Evolutionary conservation across 2,888 invertebrate species (phyloP), one percentile per base, ranked within the genome.

Genomic region (Zaprionus lineosus): DNA sequence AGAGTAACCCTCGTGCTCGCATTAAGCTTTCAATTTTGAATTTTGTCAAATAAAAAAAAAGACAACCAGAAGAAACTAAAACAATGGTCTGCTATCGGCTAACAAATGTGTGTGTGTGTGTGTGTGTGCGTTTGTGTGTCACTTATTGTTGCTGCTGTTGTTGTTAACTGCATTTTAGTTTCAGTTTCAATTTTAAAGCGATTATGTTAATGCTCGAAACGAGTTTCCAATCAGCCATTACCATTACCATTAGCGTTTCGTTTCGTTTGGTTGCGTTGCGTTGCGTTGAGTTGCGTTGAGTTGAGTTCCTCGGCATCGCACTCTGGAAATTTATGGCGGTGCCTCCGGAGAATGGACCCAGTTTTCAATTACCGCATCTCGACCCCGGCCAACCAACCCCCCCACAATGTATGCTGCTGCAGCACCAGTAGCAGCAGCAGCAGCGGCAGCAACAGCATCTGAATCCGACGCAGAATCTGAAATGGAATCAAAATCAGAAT

Each of bases 151-250:
- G 57, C 55, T 77, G 64, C 40, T 71, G 55, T 57, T 74, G 75
- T 68, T 67, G 77, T 67, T 77, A 77, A 78, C 77, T 78, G 78
- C 84, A 78, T 75, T 83, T 78, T 68, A 66, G 83, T 56, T 66
- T 76, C 75, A 75, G 78, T 73, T 83, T 83, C 77, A 78, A 84
- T 84, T 79, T 79, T 84, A 79, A 79, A 84, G 77, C 81, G 84
- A 84, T 79, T 79, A 79, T 84, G 84, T 81, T 79, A 79, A 79
- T 79, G 74, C 69, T 73, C 41, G 56, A 75, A 78, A 78, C 78
- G 67, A 84, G 78, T 78, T 78, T 84, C 77, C 77, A 78, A 78
- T 78, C 78, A 78, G 84, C 64, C 81, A 77, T 77, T 73, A 75
- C 72, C 67, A 72, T 75, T 74, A 71, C 66, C 56, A 65, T 69